Percentiles rank a stretch among this genome's conserved stretches.
Conservation (phyloP, 2,888 invertebrate genomes). For the Leistus spinibarbis region DNA sequence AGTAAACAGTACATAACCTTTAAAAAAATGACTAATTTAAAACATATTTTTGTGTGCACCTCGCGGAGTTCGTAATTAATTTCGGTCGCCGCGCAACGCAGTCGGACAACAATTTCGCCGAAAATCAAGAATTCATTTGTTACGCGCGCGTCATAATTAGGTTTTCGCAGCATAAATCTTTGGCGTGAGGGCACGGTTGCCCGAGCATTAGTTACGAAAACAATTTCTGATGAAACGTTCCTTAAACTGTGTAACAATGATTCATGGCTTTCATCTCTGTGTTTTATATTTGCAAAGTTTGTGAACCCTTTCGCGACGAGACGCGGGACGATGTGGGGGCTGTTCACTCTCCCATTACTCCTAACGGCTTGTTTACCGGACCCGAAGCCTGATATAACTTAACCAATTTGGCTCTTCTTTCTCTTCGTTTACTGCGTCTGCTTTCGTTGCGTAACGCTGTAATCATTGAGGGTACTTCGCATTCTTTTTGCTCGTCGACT, state of each 20-base stretch:
- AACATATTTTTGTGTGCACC: conserved; percentile 34
- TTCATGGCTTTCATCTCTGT: conserved; percentile 32
- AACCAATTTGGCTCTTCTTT: conserved; percentile 21
- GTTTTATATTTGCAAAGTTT: conserved; percentile 34
- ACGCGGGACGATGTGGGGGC: no score
- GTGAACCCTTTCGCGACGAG: neutral
- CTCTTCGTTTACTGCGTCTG: neutral
- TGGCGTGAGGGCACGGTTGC: conserved; percentile 18
- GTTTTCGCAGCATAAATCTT: conserved; percentile 38
- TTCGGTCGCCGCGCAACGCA: conserved; percentile 29
- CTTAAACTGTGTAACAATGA: conserved; percentile 36
- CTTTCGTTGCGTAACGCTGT: neutral
- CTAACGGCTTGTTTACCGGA: conserved; percentile 31
- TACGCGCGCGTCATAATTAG: conserved; percentile 36
- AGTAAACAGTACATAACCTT: neutral
- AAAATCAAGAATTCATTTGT: conserved; percentile 40
- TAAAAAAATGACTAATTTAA: conserved; percentile 21
- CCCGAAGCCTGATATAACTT: conserved; percentile 34
- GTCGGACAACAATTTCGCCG: conserved; percentile 20
- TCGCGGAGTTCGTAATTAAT: conserved; percentile 30
- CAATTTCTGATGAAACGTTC: conserved; percentile 34
- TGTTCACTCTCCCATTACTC: conserved; percentile 17
- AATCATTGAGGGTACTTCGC: conserved; percentile 34
- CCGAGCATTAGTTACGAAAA: conserved; percentile 35
- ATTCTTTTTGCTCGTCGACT: conserved; percentile 25